phyloP scores from a whole-genome alignment of 2,888 invertebrate species.

The Lochmaea capreae region DNA sequence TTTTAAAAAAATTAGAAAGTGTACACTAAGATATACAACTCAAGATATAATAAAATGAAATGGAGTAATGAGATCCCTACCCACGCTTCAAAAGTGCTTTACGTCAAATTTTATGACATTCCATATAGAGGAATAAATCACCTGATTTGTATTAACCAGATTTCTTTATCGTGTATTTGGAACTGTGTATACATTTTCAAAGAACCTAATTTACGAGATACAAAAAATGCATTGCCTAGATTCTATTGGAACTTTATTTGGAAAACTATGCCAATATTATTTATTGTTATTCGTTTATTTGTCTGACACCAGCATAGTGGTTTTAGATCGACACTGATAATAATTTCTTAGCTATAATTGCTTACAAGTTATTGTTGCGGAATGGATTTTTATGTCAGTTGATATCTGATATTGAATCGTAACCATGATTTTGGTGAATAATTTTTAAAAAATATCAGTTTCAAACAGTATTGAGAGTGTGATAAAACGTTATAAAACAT shows the following conservation, averaged over 20 bases:
- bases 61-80: not conserved
- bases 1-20: not conserved
- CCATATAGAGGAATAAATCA: constrained; percentile 6
- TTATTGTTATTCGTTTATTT: constrained; percentile 20
- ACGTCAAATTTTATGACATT: constrained; percentile 2
- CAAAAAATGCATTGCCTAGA: constrained; percentile 7
- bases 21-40: not conserved
- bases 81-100: not conserved
- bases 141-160: not conserved
- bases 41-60: not conserved
- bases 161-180: not conserved
- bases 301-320: constrained; percentile 18
- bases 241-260: constrained; percentile 29
- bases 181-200: not conserved
- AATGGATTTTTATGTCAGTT: constrained; percentile 16
- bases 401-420: constrained; percentile 10
- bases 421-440: not conserved
- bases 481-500: no score
- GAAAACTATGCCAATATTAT: constrained; percentile 32
- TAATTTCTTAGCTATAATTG: constrained; percentile 32
- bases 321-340: constrained; percentile 27
- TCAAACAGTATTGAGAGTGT: no score
- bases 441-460: no score
- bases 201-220: constrained; percentile 20
- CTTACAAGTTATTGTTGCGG: constrained; percentile 30